Evolutionary conservation across 2,113 vertebrate species (phyloP), one percentile per base, ranked within the genome.

Genomic region (Pelvicachromis taeniatus): DNA sequence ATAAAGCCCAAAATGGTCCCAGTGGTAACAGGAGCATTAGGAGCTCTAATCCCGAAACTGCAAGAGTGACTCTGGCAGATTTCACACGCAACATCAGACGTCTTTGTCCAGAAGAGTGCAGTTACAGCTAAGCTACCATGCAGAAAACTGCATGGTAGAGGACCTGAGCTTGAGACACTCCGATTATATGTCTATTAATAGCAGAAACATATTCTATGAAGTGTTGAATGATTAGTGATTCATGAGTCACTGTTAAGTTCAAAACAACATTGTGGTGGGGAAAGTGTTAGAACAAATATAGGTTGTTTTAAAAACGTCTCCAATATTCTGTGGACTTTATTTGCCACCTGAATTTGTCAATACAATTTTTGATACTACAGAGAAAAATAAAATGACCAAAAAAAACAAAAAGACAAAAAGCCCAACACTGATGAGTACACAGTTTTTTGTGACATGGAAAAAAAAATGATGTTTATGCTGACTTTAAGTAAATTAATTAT

Each of bases 391-490:
- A 40, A 2, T 0, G 4, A 38, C 33, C 26, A 2, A 14, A 65
- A 21, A 38, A 65, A 65, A 4, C 8, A 12, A 38, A 38, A 6
- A 40, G 35, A 3, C 19, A 65, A 65, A 26, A 26, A 26, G 3
- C 26, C 26, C 26, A 26, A 26, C 7, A 35, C 33, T 35, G 33
- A 35, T 35, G 33, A 35, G 6, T 35, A 35, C 33, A 35, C 33
- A 7, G 6, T 35, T 35, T 35, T 35, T 35, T 35, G 4, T 29
- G 4, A 29, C 29, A 29, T 29, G 4, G 3, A 12, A 65, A 5
- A 0, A 0, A 33, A 38, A 63, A 40, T 40, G 0, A 40, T 65
- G 61, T 65, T 65, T 21, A 65, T 65, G 61, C 4, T 0, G 0
- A 40, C 7, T 3, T 21, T 40, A 65, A 65, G 11, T 35, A 40